These are phyloP conservation scores for Nesoenas mayeri DNA, from an alignment of 2,113 vertebrate genomes.

Conservation along the genomic window DNA sequence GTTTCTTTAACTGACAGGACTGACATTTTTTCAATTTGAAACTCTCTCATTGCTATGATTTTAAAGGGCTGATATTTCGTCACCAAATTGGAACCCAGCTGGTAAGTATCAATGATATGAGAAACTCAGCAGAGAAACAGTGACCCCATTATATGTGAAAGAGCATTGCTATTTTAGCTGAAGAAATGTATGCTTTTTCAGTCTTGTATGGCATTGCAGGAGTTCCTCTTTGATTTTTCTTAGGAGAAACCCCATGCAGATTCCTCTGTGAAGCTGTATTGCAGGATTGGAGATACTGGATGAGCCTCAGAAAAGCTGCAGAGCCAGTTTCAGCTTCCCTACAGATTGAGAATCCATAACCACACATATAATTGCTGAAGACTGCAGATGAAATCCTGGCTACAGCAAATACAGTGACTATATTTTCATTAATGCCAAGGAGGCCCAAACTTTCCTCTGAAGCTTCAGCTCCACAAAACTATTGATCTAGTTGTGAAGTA, in stretches of 20 bases:
- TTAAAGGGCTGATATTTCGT: conserved; percentile 18
- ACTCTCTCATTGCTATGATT: background rate
- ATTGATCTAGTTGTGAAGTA: background rate
- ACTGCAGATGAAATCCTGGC: background rate
- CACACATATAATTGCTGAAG: background rate
- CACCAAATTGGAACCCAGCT: conserved; percentile 10
- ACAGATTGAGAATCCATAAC: background rate
- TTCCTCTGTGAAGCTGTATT: background rate
- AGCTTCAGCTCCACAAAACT: background rate
- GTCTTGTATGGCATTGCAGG: background rate
- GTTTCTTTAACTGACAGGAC: background rate
- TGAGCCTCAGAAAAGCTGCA: background rate
- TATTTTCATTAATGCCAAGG: background rate
- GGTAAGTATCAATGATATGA: conserved; percentile 8
- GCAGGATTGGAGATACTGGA: background rate
- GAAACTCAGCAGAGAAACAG: conserved; percentile 4
- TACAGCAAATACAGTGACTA: background rate
- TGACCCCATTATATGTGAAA: conserved; percentile 12
- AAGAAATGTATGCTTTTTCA: background rate
- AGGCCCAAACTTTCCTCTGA: background rate
- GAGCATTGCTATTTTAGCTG: background rate
- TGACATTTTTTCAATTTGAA: background rate
- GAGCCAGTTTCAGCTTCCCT: background rate
- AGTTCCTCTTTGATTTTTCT: background rate
- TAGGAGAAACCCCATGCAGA: background rate